phyloP scores from a whole-genome alignment of 2,113 vertebrate genomes.

The Bos taurus region ARS-UCD2.0 NC_037355.1:3934001-3934500 shows the following conservation, averaged over 20 bases:
- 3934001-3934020: background rate
- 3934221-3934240: background rate
- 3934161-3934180: background rate
- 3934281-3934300: background rate
- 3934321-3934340: background rate
- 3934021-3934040: background rate
- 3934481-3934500: background rate
- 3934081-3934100: background rate
- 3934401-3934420: background rate
- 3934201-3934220: background rate
- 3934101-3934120: background rate
- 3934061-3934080: background rate
- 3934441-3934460: background rate
- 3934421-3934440: background rate
- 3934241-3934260: background rate
- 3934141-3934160: background rate
- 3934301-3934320: background rate
- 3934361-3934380: background rate
- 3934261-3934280: background rate
- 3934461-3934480: background rate
- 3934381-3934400: background rate
- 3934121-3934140: background rate
- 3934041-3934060: background rate
- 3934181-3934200: background rate
- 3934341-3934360: background rate